These are phyloP conservation scores for Galerucella pusilla DNA, from an alignment of 2,888 invertebrate species.

Conservation along the genomic window DNA sequence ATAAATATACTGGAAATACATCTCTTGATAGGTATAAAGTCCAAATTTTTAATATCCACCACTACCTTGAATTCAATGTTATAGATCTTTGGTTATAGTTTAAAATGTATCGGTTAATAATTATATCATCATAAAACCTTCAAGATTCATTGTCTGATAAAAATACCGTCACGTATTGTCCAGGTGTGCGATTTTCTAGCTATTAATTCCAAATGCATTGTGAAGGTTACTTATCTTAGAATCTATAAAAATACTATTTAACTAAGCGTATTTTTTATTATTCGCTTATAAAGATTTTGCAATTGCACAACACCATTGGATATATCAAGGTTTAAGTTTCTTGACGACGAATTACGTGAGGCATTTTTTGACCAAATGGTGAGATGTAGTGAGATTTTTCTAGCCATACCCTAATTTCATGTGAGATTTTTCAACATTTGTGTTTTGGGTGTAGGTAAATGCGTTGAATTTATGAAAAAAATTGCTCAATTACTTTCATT, in stretches of 20 bases:
- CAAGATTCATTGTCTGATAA: background rate
- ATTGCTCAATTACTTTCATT: too few species aligned
- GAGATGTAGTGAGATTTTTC: too few species aligned
- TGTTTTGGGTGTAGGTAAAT: too few species aligned
- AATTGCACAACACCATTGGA: background rate
- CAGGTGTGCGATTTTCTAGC: background rate
- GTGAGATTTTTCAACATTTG: too few species aligned
- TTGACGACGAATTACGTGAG: background rate
- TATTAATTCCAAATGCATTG: background rate
- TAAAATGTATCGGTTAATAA: background rate
- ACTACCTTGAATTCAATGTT: too few species aligned
- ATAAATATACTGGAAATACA: too few species aligned
- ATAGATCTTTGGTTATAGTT: too few species aligned
- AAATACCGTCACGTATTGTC: background rate
- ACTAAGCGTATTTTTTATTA: background rate
- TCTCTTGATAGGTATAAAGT: too few species aligned
- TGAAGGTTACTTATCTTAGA: constrained; percentile 5
- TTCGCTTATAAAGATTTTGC: background rate
- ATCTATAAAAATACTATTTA: background rate
- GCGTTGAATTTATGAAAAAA: too few species aligned
- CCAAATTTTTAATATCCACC: too few species aligned
- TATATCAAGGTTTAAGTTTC: background rate
- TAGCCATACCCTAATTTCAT: too few species aligned
- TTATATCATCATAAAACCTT: background rate
- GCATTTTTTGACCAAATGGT: too few species aligned